A percentile compares a stretch with the other conserved stretches of the same genome.
phyloP scores from a whole-genome alignment of 2,888 invertebrate species.

The Steinernema scapterisci region DNA sequence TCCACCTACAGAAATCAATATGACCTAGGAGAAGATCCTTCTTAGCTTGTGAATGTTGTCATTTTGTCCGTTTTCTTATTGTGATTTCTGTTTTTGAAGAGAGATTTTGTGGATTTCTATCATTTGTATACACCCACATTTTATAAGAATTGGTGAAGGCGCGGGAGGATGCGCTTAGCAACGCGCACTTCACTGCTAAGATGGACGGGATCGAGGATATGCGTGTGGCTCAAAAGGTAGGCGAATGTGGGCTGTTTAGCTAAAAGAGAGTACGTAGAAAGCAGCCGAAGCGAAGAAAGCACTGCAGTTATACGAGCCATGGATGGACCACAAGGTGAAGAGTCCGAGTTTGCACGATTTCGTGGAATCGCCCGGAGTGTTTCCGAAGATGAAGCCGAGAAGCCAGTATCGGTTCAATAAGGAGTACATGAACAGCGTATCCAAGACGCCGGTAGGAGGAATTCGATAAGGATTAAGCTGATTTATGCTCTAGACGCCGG shows the following conservation, averaged over 20 bases:
- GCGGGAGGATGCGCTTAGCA: not conserved
- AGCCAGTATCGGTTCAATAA: not conserved
- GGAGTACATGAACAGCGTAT: not conserved
- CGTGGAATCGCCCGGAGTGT: slow-evolving; percentile 5
- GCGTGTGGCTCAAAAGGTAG: slow-evolving; percentile 20
- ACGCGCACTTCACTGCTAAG: not conserved
- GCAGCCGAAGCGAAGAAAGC: slow-evolving; percentile 1
- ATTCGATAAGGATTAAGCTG: not conserved
- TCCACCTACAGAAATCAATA: slow-evolving; percentile 4
- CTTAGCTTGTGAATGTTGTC: not conserved
- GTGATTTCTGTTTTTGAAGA: not conserved
- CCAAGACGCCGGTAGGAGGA: slow-evolving; percentile 14
- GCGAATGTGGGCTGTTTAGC: not conserved
- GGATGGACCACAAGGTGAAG: slow-evolving; percentile 28
- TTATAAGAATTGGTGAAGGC: not conserved
- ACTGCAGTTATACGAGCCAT: slow-evolving; percentile 11
- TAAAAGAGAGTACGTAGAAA: not conserved
- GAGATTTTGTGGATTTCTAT: not conserved
- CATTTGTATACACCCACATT: too few species aligned
- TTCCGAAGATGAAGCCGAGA: not conserved
- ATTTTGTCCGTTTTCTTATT: not conserved
- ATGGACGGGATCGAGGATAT: slow-evolving; percentile 27
- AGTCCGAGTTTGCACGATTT: slow-evolving; percentile 4
- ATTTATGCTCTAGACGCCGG: not conserved
- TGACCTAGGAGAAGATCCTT: not conserved